Evolutionary conservation across 1,140 invertebrate species (phyloP).

Genomic region (Diabrotica undecimpunctata): DNA sequence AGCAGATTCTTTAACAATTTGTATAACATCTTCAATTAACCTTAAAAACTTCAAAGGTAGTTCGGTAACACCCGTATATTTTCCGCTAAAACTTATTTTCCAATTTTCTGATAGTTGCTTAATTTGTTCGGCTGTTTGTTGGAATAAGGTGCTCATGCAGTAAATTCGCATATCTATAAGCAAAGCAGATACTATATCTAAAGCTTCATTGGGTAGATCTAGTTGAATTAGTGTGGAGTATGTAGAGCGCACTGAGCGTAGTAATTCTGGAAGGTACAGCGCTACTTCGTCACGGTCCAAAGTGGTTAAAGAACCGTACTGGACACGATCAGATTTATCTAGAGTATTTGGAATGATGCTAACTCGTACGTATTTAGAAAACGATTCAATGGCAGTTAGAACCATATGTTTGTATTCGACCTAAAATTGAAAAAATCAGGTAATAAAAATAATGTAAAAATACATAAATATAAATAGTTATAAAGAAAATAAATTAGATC

Average conservation of each 20-base stretch:
- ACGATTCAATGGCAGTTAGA: conserved; percentile 61
- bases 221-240: conserved; percentile 68
- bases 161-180: conserved; percentile 86
- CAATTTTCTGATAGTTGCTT: conserved; percentile 83
- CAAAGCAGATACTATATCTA: conserved; percentile 78
- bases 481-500: too few relatives aligned
- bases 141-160: conserved; percentile 81
- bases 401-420: conserved; percentile 70
- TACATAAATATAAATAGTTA: not conserved
- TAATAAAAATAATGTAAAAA: not conserved
- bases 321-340: conserved; percentile 47
- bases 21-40: conserved; percentile 77
- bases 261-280: conserved; percentile 75
- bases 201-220: conserved; percentile 75
- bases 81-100: conserved; percentile 79
- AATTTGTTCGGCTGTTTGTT: conserved; percentile 77
- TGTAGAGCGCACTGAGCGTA: conserved; percentile 66
- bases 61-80: conserved; percentile 77
- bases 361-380: conserved; percentile 61
- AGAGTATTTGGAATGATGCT: conserved; percentile 61
- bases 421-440: conserved; percentile 43
- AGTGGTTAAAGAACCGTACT: conserved; percentile 47
- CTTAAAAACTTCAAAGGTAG: conserved; percentile 82
- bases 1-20: conserved; percentile 81
- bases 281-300: conserved; percentile 55